Conservation (phyloP, 2,888 invertebrate genomes). For the Lissonota sp. region DNA sequence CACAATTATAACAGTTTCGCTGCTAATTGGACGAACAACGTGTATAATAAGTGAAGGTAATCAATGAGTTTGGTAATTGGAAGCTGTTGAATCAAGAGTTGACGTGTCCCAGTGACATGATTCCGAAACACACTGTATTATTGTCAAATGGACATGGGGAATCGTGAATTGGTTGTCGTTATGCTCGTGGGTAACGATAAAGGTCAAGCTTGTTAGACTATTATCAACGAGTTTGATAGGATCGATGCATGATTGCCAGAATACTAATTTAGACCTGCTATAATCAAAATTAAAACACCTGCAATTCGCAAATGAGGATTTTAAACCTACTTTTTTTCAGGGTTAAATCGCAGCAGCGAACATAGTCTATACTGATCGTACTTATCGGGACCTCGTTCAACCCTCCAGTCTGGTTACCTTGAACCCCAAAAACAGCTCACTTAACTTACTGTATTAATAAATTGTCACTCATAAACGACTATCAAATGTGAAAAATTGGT, state of each 20-base stretch:
- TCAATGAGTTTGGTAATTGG: conserved; percentile 35
- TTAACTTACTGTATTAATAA: no score
- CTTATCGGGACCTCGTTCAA: no score
- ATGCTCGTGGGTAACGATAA: neutral
- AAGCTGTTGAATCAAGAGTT: conserved; percentile 43
- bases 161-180: conserved; percentile 12
- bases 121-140: conserved; percentile 2
- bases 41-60: conserved; percentile 33
- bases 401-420: no score
- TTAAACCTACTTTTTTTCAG: no score
- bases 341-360: no score
- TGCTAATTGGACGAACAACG: conserved; percentile 4
- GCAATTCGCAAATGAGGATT: no score
- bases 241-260: neutral
- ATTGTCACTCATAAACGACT: no score
- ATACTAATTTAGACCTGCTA: neutral
- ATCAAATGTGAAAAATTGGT: no score
- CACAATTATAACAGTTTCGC: neutral
- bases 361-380: no score
- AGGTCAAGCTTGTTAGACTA: neutral
- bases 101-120: conserved; percentile 24
- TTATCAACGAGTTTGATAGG: neutral
- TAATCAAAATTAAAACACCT: no score
- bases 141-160: conserved; percentile 8
- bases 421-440: no score